Evolutionary conservation across 2,888 invertebrate species (phyloP).

Genomic region (Helobdella robusta): DNA sequence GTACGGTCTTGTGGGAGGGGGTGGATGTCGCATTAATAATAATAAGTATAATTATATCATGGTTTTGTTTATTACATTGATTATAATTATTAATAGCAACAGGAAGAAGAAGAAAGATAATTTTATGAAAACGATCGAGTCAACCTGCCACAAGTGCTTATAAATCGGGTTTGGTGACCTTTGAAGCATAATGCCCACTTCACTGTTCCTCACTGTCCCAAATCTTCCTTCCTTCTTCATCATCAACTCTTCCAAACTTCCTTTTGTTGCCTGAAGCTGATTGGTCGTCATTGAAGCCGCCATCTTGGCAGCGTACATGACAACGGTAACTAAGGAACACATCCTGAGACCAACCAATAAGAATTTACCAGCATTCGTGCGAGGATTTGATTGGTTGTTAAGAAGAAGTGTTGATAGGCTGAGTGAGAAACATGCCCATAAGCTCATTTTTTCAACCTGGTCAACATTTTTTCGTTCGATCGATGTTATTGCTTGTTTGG

Average conservation of each 20-base stretch:
- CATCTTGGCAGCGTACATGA: conserved; percentile 29
- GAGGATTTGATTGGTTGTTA: too few relatives aligned
- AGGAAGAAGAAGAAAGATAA: too few relatives aligned
- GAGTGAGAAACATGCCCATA: too few relatives aligned
- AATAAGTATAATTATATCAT: too few relatives aligned
- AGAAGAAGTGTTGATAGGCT: conserved; percentile 13
- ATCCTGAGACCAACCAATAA: conserved; percentile 48
- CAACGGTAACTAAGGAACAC: conserved; percentile 39
- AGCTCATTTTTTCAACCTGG: too few relatives aligned
- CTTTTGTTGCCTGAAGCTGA: conserved; percentile 40
- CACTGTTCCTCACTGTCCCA: conserved; percentile 45
- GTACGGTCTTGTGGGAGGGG: background rate
- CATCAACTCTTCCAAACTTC: conserved; percentile 38
- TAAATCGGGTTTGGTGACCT: conserved; percentile 41
- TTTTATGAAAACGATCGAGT: too few relatives aligned
- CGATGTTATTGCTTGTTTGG: too few relatives aligned
- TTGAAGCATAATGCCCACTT: conserved; percentile 46
- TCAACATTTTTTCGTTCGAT: too few relatives aligned
- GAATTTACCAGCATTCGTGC: too few relatives aligned
- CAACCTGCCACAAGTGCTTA: conserved; percentile 25
- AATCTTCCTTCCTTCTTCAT: conserved; percentile 45
- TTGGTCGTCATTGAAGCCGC: conserved; percentile 27
- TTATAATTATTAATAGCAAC: too few relatives aligned
- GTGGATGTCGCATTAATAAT: background rate
- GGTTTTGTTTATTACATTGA: too few relatives aligned